Percentiles rank a stretch among this genome's conserved stretches.
These are phyloP conservation scores for Ephydatia muelleri DNA, from an alignment of 37 sponge, comb jelly and placozoan genomes.

Conservation along the genomic window DNA sequence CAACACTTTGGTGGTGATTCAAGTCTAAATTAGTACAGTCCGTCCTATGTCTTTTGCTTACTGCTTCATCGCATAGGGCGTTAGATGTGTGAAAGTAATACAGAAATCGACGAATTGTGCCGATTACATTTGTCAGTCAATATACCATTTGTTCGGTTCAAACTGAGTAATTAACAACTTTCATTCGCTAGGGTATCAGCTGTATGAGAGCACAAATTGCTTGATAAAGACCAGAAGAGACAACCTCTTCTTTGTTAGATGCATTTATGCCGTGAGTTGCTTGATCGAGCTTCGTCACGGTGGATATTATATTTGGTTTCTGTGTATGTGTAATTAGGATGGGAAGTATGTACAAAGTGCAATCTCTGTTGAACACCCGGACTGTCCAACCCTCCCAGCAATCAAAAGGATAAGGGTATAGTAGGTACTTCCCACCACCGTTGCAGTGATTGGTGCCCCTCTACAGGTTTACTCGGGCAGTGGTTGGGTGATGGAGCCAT, in stretches of 20 bases:
- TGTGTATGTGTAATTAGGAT: constrained; percentile 17
- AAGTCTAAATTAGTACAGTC: not conserved
- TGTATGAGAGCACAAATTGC: constrained; percentile 36
- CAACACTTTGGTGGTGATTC: not conserved
- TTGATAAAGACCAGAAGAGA: constrained; percentile 40
- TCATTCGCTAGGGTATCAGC: constrained; percentile 7
- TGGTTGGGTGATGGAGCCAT: constrained; percentile 73
- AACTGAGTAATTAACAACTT: not conserved
- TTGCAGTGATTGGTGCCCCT: not conserved
- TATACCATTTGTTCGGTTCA: not conserved
- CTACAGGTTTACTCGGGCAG: constrained; percentile 48
- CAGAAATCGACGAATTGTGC: not conserved
- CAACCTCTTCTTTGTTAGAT: constrained; percentile 38
- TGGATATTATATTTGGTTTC: not conserved
- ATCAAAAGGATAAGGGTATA: constrained; percentile 53
- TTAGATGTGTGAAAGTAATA: not conserved
- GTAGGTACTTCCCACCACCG: not conserved
- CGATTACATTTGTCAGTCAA: not conserved
- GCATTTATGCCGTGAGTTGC: constrained; percentile 23
- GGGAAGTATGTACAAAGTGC: constrained; percentile 52
- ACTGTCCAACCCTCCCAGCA: constrained; percentile 34
- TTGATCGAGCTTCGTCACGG: not conserved
- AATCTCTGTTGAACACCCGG: constrained; percentile 55
- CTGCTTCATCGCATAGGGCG: not conserved
- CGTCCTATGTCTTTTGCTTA: not conserved